Base-by-base conservation (phyloP, 2,113 vertebrate species). In the Miniopterus natalensis region DNA sequence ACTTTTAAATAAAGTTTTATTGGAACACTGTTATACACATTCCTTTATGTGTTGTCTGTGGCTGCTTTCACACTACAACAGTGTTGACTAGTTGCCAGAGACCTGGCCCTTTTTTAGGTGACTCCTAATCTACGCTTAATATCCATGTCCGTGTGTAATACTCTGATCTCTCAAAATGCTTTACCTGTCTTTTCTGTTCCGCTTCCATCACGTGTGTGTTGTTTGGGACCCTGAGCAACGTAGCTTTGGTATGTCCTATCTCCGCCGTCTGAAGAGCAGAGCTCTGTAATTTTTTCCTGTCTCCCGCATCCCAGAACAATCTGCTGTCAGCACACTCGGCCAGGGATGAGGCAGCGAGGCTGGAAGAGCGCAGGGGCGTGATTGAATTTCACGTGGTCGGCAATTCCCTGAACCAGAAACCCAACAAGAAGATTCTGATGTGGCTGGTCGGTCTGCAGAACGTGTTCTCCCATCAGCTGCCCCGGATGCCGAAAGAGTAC, bases 391-490 rank as follows among this genome's bases (percentile, higher is more conserved):
- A 99, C 0, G 99, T 99, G 45, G 99, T 99, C 0, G 99, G 99
- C 68, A 99, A 99, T 97, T 99, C 99, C 18, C 96, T 99, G 86
- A 99, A 99, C 98, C 99, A 99, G 97, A 99, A 99, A 92, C 99
- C 99, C 95, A 99, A 99, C 95, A 99, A 99, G 98, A 99, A 99
- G 98, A 99, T 99, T 96, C 98, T 99, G 98, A 99, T 99, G 98
- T 99, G 99, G 99, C 99, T 99, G 36, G 99, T 99, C 6, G 99
- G 99, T 79, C 98, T 99, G 51, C 99, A 99, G 98, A 99, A 99
- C 0, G 99, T 99, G 8, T 99, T 99, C 98, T 99, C 99, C 45
- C 99, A 99, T 97, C 99, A 99, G 98, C 99, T 99, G 77, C 99
- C 99, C 66, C 99, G 99, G 25, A 99, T 99, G 99, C 99, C 99